phyloP scores from a whole-genome alignment of 2,888 invertebrate genomes.

The Terebella lapidaria region DNA sequence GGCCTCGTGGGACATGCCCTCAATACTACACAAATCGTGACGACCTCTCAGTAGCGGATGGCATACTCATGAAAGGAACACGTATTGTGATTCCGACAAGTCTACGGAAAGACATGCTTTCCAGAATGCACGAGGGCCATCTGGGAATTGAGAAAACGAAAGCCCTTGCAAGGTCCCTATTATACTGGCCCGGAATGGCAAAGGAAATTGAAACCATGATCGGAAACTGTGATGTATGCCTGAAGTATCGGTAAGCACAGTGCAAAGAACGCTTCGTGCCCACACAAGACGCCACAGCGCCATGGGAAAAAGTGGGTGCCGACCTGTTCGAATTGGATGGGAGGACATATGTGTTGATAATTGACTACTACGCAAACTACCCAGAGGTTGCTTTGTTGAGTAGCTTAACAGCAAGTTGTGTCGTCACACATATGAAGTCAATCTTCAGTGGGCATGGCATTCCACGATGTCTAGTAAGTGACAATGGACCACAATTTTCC shows the following conservation, averaged over 20 bases:
- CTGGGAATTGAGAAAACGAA: not conserved
- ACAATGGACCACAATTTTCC: not conserved
- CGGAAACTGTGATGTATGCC: not conserved
- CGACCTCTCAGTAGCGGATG: not conserved
- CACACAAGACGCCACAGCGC: not conserved
- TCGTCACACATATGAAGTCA: not conserved
- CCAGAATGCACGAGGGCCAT: not conserved
- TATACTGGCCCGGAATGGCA: not conserved
- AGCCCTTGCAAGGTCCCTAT: too few relatives aligned
- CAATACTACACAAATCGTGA: not conserved
- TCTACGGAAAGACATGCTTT: not conserved
- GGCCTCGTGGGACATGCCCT: too few relatives aligned
- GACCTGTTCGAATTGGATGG: not conserved
- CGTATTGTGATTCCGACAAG: not conserved
- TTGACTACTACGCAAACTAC: not conserved
- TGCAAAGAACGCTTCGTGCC: not conserved
- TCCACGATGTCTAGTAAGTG: not conserved
- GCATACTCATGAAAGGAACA: not conserved
- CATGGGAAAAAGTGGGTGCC: conserved; percentile 1
- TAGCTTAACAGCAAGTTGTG: not conserved
- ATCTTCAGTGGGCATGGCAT: not conserved
- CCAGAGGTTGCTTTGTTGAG: not conserved
- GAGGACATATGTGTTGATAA: not conserved
- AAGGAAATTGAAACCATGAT: not conserved
- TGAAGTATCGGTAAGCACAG: not conserved